These are phyloP conservation scores for Thryonomys swinderianus DNA, from an alignment of 2,113 vertebrate genomes.

Conservation along the genomic window DNA sequence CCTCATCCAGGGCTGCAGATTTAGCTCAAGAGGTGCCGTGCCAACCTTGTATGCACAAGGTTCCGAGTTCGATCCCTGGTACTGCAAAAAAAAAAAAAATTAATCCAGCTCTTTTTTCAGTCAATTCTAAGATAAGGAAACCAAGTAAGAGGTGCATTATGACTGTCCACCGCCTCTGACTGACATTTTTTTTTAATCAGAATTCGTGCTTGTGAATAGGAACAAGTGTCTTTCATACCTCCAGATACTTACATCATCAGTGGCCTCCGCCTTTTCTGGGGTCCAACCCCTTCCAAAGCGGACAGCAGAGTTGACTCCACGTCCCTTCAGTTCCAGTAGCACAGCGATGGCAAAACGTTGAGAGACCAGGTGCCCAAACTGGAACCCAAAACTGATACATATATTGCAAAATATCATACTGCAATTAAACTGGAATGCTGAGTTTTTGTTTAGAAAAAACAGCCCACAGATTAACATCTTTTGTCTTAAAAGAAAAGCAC, in stretches of 20 bases:
- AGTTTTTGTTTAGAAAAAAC: background rate
- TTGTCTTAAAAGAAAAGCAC: background rate
- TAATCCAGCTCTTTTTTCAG: background rate
- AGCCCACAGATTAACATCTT: background rate
- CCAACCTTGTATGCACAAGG: too few species aligned
- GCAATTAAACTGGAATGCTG: background rate
- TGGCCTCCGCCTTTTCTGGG: background rate
- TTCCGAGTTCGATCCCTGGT: too few species aligned
- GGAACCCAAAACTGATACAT: background rate
- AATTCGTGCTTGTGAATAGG: background rate
- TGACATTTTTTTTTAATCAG: background rate
- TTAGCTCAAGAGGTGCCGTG: too few species aligned
- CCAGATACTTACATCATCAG: background rate
- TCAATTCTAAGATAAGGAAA: constrained; percentile 34
- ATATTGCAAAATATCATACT: background rate
- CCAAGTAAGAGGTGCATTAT: background rate
- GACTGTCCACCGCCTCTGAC: background rate
- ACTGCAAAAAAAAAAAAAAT: too few species aligned
- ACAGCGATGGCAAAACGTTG: background rate
- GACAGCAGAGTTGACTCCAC: background rate
- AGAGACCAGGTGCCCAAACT: background rate
- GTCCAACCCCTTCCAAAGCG: background rate
- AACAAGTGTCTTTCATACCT: background rate
- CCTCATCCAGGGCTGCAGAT: too few species aligned
- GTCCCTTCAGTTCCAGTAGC: background rate